Percentiles rank a stretch among this genome's conserved stretches.
Evolutionary conservation across 2,888 invertebrate species (phyloP).

Genomic region (Lasioglossum leucozonium): DNA sequence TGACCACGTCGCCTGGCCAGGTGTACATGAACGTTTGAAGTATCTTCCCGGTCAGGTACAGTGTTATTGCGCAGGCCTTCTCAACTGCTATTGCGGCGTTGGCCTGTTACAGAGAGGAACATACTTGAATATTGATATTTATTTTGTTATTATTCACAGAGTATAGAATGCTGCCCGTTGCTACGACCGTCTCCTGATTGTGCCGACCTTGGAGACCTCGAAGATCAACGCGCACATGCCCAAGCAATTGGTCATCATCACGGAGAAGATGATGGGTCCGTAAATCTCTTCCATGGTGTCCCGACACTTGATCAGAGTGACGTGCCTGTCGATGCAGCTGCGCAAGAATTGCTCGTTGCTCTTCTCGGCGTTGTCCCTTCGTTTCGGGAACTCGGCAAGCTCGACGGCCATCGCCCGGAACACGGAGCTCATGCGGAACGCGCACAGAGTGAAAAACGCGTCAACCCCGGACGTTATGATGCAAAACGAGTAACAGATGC

Average conservation of each 20-base stretch:
- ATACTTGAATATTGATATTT: too few relatives aligned
- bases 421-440: constrained; percentile 8
- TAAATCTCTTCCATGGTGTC: background rate
- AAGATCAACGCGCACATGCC: constrained; percentile 1
- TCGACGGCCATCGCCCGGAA: background rate
- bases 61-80: background rate
- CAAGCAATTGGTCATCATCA: background rate
- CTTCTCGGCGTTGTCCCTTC: background rate
- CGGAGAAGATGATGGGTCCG: background rate
- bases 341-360: background rate
- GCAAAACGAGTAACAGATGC: constrained; percentile 9
- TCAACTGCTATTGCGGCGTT: background rate
- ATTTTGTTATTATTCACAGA: too few relatives aligned
- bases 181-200: background rate
- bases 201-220: background rate
- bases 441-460: constrained; percentile 10
- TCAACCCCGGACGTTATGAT: background rate
- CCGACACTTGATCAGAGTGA: background rate
- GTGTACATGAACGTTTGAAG: background rate
- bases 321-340: background rate
- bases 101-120: background rate
- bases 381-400: background rate
- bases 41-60: background rate
- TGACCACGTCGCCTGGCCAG: background rate
- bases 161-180: background rate